Percentiles rank a stretch among this genome's conserved stretches.
Evolutionary conservation across 2,888 invertebrate species (phyloP).

Genomic region (Anticlea derivata): DNA sequence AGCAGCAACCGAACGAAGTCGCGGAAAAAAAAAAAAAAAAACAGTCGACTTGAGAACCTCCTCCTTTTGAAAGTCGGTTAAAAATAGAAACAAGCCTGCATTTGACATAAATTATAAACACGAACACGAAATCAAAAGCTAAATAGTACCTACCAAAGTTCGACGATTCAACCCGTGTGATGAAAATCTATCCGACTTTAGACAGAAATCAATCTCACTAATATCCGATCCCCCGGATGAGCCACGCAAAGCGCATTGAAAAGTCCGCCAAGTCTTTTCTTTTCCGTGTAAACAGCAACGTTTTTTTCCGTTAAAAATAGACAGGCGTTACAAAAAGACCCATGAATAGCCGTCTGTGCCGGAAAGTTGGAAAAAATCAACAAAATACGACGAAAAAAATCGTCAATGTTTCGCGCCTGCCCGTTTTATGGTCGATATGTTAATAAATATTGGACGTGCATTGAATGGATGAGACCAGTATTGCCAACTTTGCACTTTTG

Average conservation of each 20-base stretch:
- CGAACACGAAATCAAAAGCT: too few relatives aligned
- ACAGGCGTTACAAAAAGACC: conserved; percentile 52
- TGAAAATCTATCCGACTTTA: not conserved
- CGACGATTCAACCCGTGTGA: too few relatives aligned
- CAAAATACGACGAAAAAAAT: conserved; percentile 54
- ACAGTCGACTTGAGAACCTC: too few relatives aligned
- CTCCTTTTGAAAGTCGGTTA: too few relatives aligned
- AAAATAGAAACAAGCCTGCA: too few relatives aligned
- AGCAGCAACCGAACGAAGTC: too few relatives aligned
- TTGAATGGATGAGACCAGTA: conserved; percentile 60
- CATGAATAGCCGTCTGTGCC: conserved; percentile 65
- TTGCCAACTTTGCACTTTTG: conserved; percentile 9
- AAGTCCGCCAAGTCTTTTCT: conserved; percentile 38
- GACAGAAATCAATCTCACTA: conserved; percentile 17
- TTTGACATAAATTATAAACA: too few relatives aligned
- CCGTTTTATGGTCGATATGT: conserved; percentile 75
- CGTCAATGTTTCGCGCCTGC: conserved; percentile 61
- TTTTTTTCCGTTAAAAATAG: conserved; percentile 48
- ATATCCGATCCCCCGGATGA: conserved; percentile 17
- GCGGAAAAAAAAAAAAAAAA: too few relatives aligned
- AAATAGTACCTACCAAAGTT: too few relatives aligned
- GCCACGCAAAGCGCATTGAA: conserved; percentile 30
- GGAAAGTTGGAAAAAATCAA: conserved; percentile 51
- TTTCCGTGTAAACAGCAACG: conserved; percentile 45
- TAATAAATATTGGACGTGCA: conserved; percentile 76